Evolutionary conservation across 1,140 invertebrate species (phyloP), one percentile per base, ranked within the genome.

Genomic region (Scylla paramamosain): DNA sequence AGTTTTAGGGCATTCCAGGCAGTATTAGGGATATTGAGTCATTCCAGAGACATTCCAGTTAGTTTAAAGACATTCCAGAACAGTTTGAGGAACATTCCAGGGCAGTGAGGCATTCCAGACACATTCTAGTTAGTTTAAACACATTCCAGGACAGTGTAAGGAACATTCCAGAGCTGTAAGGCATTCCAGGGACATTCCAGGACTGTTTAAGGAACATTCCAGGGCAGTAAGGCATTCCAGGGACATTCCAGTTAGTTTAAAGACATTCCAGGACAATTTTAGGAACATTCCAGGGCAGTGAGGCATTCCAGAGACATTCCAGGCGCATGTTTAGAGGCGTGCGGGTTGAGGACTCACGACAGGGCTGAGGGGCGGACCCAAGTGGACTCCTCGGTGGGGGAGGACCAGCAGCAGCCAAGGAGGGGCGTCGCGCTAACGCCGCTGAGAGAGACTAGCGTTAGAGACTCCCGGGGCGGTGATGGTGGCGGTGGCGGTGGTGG

Each of bases 351-450:
- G 87, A 91, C 87, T 94, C 88, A 91, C 93, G 89, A 29, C 59
- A 91, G 39, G 39, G 59, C 82, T 29, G 90, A 84, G 93, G 93
- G 89, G 4, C 93, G 87, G 67, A 94, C 93, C 87, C 93, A 94
- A 29, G 93, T 94, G 16, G 84, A 67, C 29, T 90, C 87, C 45
- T 94, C 93, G 28, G 87, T 28, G 31, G 88, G 28, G 25, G 93
- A 29, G 7, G 67, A 46, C 93, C 93, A 94, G 67, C 93, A 94
- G 90, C 93, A 94, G 93, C 87, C 93, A 94, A 94, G 93, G 25
- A 94, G 93, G 3, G 93, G 93, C 20, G 52, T 87, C 29, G 52
- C 93, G 67, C 93, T 91, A 31, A 94, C 93, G 67, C 39, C 93
- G 77, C 93, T 94, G 88, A n/a, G 45, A 87, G 88, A 94, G 93